phyloP scores from a whole-genome alignment of 2,888 invertebrate genomes.

The Hyles lineata region DNA sequence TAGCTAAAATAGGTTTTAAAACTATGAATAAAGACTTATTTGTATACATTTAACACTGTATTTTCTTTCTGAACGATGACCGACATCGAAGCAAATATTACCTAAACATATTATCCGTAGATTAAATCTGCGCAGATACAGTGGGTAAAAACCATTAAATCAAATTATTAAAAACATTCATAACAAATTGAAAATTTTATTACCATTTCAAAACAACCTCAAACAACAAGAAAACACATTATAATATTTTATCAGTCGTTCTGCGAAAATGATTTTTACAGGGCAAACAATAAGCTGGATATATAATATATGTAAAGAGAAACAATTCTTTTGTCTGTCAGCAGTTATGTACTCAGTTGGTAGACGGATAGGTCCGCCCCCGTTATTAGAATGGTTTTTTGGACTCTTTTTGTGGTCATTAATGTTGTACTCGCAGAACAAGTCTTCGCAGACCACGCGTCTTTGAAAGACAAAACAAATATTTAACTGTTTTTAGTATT shows the following conservation, averaged over 20 bases:
- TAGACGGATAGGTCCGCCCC: conserved; percentile 14
- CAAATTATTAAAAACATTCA: conserved; percentile 10
- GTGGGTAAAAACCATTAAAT: neutral
- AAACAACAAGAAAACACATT: conserved; percentile 28
- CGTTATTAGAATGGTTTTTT: conserved; percentile 14
- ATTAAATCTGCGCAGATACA: no score
- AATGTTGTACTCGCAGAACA: conserved; percentile 23
- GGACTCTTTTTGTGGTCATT: neutral
- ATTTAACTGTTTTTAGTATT: neutral
- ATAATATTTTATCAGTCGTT: conserved; percentile 33
- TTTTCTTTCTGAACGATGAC: no score
- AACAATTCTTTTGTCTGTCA: conserved; percentile 32
- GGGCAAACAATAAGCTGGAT: conserved; percentile 24
- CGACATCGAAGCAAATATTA: neutral
- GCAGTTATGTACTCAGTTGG: conserved; percentile 13
- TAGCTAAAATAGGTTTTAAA: no score
- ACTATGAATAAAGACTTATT: no score
- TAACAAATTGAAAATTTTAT: conserved; percentile 16
- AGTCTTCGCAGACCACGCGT: neutral
- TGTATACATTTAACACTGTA: no score
- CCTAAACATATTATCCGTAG: no score
- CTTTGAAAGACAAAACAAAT: conserved; percentile 10
- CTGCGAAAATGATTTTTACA: conserved; percentile 23
- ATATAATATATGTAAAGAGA: conserved; percentile 30
- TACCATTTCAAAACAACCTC: conserved; percentile 22